Percentiles rank a stretch among this genome's conserved stretches.
phyloP scores from a whole-genome alignment of 1,140 invertebrate genomes.

The Drosophila jambulina region DNA sequence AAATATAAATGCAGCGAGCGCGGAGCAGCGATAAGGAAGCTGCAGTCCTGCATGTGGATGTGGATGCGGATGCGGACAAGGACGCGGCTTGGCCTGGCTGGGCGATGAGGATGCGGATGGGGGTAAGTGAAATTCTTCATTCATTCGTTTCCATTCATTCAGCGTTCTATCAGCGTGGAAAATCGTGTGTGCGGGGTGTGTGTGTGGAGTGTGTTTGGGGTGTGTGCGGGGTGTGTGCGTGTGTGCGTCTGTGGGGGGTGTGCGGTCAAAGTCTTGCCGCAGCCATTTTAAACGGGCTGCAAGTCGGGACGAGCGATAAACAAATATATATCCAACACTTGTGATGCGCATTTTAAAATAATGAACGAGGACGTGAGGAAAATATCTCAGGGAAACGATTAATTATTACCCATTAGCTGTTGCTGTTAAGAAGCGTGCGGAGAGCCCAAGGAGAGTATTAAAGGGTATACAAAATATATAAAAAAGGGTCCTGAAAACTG shows the following conservation, averaged over 20 bases:
- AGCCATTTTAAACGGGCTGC: conserved; percentile 65
- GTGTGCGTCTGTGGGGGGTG: conserved; percentile 5
- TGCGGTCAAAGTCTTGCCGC: conserved; percentile 60
- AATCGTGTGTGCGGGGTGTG: conserved; percentile 38
- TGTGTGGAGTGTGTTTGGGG: conserved; percentile 4
- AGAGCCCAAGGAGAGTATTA: background rate
- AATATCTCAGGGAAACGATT: conserved; percentile 15
- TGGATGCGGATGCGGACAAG: conserved; percentile 32
- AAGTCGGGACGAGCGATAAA: conserved; percentile 61
- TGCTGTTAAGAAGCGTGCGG: no score
- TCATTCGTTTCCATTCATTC: conserved; percentile 75
- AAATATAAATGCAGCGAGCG: conserved; percentile 75
- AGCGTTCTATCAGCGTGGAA: conserved; percentile 65
- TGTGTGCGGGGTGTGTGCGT: no score
- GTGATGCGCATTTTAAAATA: conserved; percentile 76
- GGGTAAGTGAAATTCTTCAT: conserved; percentile 75
- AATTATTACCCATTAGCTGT: conserved; percentile 36
- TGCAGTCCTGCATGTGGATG: conserved; percentile 30
- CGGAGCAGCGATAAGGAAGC: conserved; percentile 64
- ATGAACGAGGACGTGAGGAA: conserved; percentile 45
- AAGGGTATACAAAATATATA: background rate
- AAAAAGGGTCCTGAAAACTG: no score
- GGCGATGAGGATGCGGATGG: conserved; percentile 1
- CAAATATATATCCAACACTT: conserved; percentile 79
- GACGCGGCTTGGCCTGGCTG: conserved; percentile 1